A percentile compares a stretch with the other conserved stretches of the same genome.
Evolutionary conservation across 2,113 vertebrate species (phyloP).

Genomic region (Heptranchias perlo): DNA sequence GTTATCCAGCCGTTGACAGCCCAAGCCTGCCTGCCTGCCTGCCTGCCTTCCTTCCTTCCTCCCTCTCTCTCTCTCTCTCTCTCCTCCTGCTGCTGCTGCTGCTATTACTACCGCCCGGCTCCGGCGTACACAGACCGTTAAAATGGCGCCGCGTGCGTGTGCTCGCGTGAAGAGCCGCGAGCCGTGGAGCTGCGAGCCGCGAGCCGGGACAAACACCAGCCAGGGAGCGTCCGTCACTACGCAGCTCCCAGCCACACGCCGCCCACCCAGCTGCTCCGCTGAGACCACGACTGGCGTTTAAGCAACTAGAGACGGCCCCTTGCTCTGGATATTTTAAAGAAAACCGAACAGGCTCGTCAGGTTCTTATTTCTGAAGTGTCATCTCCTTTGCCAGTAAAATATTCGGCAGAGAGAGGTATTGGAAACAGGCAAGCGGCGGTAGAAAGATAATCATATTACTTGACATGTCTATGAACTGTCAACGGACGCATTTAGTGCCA

Average conservation of each 20-base stretch:
- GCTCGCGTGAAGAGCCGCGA: not conserved
- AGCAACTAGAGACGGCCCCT: too few species aligned
- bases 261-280: too few species aligned
- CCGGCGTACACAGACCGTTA: not conserved
- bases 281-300: too few species aligned
- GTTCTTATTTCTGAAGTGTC: too few species aligned
- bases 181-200: not conserved
- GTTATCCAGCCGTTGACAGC: not conserved
- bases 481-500: not conserved
- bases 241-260: not conserved
- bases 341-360: too few species aligned
- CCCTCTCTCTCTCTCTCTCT: too few species aligned
- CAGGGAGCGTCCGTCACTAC: not conserved
- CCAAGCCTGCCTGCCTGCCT: too few species aligned
- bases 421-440: not conserved
- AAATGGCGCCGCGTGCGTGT: slow-evolving; percentile 7
- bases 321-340: too few species aligned
- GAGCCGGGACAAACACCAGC: not conserved
- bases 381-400: not conserved
- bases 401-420: not conserved
- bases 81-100: not conserved
- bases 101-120: not conserved
- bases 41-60: too few species aligned
- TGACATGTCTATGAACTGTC: not conserved
- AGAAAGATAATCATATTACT: too few species aligned